Evolutionary conservation across 2,113 vertebrate genomes (phyloP), one percentile per base, ranked within the genome.

Genomic region (Scopus umbretta): DNA sequence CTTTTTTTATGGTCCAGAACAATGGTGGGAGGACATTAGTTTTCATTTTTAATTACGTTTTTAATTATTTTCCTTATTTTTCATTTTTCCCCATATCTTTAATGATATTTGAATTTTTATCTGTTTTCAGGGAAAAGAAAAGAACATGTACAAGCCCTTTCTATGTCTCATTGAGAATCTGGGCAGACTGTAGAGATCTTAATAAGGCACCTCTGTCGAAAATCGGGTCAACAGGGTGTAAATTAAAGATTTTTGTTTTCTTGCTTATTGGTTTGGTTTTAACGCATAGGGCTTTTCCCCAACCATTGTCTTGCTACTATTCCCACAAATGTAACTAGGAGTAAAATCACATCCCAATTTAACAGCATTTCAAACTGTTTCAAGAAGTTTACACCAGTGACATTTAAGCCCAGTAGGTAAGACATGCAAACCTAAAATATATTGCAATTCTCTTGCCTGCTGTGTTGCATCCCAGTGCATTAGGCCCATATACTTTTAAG

Each of bases 281-380:
- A 38, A 66, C 52, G 56, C 0, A 0, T 34, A 45, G 19, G 3
- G 12, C 8, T 88, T 88, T 80, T 42, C 49, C 26, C 2, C 9
- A 72, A 2, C 3, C 30, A 50, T 3, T 26, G 9, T 34, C n/a
- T 50, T 85, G 20, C 5, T 78, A 34, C 29, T 62, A 36, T 50
- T 85, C 9, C 29, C 52, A 67, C 17, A 50, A 74, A 75, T 27
- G 55, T 63, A 86, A 47, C 9, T 36, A 7, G 23, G 14, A 75
- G 26, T 36, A 79, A 90, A 86, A 82, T 16, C 9, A 29, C 21
- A 86, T 68, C 10, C 5, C 26, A 59, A 4, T 40, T 47, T 67
- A 81, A 88, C 3, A 61, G 13, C 16, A 30, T 92, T 94, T 86
- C 67, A 76, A 58, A 55, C 22, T 72, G 62, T 89, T 86, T 71